phyloP scores from a whole-genome alignment of 2,888 invertebrate species.

The Eretmocerus hayati region DNA sequence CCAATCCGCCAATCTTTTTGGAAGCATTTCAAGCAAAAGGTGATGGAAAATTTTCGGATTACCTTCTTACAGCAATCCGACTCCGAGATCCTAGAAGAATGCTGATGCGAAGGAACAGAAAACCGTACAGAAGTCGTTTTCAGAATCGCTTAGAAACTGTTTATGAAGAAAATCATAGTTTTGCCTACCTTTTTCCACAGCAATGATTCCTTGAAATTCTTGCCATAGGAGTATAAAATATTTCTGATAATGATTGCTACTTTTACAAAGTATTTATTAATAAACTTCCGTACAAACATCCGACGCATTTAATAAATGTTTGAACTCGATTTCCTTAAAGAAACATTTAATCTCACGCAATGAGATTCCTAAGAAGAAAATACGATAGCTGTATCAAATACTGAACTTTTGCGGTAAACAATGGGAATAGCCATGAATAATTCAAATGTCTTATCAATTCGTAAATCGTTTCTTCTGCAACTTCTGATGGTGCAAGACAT shows the following conservation, averaged over 20 bases:
- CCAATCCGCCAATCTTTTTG: too few species aligned
- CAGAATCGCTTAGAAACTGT: conserved; percentile 20
- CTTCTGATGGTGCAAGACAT: neutral
- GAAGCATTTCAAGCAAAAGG: neutral
- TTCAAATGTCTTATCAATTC: neutral
- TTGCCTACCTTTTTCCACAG: conserved; percentile 16
- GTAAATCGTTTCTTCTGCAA: neutral
- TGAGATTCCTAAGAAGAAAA: neutral
- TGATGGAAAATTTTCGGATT: neutral
- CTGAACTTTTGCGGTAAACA: neutral
- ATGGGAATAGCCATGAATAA: conserved; percentile 1
- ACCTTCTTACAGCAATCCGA: neutral
- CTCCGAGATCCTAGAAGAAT: neutral
- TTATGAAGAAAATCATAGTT: conserved; percentile 12
- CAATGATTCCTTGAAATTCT: neutral
- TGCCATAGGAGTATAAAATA: neutral
- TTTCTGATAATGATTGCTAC: neutral
- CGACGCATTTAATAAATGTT: conserved; percentile 2
- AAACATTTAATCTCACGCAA: neutral
- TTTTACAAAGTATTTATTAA: neutral
- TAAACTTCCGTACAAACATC: neutral
- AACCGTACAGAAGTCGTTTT: conserved; percentile 2
- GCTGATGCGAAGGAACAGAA: neutral
- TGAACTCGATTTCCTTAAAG: neutral
- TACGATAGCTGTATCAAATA: neutral